Conservation (phyloP, 2,797 vertebrate species). For the Ciconia nigra region DNA sequence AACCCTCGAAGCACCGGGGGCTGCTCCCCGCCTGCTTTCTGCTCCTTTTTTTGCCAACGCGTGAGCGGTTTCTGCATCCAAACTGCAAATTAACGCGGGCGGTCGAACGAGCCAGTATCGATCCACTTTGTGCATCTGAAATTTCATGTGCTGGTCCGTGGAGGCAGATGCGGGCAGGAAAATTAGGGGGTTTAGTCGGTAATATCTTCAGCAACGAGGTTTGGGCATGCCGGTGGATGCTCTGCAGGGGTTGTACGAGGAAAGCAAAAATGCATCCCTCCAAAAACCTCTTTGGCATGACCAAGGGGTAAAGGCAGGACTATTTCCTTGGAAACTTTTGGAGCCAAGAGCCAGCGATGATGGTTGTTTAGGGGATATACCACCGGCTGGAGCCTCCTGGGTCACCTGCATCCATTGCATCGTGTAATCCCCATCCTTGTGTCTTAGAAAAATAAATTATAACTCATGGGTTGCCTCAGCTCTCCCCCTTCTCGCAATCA, state of each 20-base stretch:
- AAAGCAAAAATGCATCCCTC: neutral
- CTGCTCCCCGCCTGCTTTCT: neutral
- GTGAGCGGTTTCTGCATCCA: neutral
- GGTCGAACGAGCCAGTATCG: rapidly evolving
- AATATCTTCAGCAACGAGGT: neutral
- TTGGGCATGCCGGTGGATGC: neutral
- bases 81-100: neutral
- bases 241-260: neutral
- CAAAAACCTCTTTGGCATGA: neutral
- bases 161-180: neutral
- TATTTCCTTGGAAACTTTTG: neutral
- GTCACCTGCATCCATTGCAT: neutral
- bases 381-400: neutral
- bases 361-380: neutral
- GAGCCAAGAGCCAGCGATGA: neutral
- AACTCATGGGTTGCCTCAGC: neutral
- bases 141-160: rapidly evolving
- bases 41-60: rapidly evolving
- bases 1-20: rapidly evolving
- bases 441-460: neutral
- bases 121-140: neutral
- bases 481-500: neutral
- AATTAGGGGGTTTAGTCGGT: neutral
- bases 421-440: neutral
- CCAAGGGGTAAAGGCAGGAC: neutral